These are phyloP conservation scores for Hypolimnas misippus DNA, from an alignment of 2,888 invertebrate species.

Conservation along the genomic window DNA sequence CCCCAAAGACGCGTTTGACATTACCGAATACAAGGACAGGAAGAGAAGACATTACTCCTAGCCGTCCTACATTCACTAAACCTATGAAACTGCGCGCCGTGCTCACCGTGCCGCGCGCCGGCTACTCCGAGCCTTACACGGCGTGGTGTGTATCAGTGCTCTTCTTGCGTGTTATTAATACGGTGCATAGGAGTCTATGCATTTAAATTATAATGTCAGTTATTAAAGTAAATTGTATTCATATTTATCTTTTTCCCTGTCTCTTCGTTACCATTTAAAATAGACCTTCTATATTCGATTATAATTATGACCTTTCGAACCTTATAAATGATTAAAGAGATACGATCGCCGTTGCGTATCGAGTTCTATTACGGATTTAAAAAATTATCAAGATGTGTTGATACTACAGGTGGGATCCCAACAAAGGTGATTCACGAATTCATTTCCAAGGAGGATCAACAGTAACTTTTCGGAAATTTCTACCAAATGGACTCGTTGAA, in stretches of 20 bases:
- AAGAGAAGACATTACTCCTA: constrained; percentile 19
- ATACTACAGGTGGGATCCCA: constrained; percentile 3
- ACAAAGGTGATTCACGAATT: constrained; percentile 14
- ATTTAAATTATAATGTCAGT: too few species aligned
- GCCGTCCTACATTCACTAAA: constrained; percentile 52
- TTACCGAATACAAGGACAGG: not conserved
- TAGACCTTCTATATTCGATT: too few species aligned
- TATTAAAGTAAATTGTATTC: too few species aligned
- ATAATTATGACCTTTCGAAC: too few species aligned
- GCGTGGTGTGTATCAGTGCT: constrained; percentile 50
- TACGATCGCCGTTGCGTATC: too few species aligned
- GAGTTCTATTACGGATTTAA: too few species aligned
- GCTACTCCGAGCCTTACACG: constrained; percentile 62
- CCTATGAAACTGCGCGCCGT: constrained; percentile 55
- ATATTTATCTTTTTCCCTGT: too few species aligned
- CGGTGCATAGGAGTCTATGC: too few species aligned
- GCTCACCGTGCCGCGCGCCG: constrained; percentile 61
- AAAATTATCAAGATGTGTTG: not conserved
- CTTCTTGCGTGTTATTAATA: not conserved
- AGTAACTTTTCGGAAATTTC: constrained; percentile 15
- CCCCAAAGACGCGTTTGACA: not conserved
- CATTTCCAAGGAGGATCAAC: constrained; percentile 23
- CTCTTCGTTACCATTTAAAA: too few species aligned
- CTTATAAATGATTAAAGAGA: too few species aligned
- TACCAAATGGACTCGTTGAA: constrained; percentile 11